phyloP scores from a whole-genome alignment of 2,888 invertebrate species.

The Dorcus parallelipipedus region DNA sequence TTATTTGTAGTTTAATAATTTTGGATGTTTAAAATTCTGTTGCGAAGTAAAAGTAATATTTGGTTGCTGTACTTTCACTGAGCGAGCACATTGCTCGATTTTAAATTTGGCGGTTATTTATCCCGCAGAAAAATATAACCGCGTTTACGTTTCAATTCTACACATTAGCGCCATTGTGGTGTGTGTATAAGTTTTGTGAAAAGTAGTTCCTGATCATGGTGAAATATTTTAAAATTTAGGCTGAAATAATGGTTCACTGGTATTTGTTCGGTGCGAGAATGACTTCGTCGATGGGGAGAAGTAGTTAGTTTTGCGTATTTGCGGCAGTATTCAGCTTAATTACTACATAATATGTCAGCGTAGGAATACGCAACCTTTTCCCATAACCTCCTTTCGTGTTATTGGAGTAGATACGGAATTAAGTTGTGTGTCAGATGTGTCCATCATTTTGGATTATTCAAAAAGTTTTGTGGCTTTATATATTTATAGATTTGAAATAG shows the following conservation, averaged over 20 bases:
- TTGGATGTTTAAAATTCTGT: no score
- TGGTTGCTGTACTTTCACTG: no score
- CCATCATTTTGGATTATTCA: constrained; percentile 50
- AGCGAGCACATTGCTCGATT: constrained; percentile 2
- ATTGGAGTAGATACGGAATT: constrained; percentile 73
- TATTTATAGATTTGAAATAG: constrained; percentile 44
- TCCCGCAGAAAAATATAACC: constrained; percentile 40
- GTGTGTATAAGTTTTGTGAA: constrained; percentile 40
- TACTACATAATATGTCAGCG: constrained; percentile 49
- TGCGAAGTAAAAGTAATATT: no score
- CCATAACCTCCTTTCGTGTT: constrained; percentile 74
- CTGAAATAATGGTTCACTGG: constrained; percentile 6
- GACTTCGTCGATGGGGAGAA: constrained; percentile 1
- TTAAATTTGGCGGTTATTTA: constrained; percentile 39
- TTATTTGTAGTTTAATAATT: no score
- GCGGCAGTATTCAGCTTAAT: constrained; percentile 19
- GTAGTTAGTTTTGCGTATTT: neutral
- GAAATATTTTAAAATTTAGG: constrained; percentile 15
- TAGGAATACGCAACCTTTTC: constrained; percentile 70
- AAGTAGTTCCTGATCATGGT: constrained; percentile 39
- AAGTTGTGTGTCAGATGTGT: constrained; percentile 71
- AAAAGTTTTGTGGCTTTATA: constrained; percentile 48
- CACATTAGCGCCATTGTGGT: constrained; percentile 42
- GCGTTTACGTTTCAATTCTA: constrained; percentile 41
- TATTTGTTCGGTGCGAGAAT: constrained; percentile 1